These are phyloP conservation scores for Porites australiensis DNA, from an alignment of 64 coral and sea anemone genomes.

Conservation along the genomic window DNA sequence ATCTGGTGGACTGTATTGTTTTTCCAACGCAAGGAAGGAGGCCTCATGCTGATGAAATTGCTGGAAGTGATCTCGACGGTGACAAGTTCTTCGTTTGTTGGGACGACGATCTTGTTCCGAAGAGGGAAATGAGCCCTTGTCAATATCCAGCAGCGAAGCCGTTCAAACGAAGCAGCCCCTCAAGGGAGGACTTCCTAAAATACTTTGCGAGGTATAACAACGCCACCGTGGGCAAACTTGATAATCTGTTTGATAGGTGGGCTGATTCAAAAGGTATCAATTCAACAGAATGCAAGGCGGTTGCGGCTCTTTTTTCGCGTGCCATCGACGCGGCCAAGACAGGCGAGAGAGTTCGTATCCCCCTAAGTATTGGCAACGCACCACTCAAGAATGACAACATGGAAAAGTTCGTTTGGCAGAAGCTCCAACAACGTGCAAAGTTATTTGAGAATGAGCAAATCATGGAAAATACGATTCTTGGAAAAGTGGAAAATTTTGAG, in stretches of 20 bases:
- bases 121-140: conserved; percentile 34
- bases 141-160: conserved; percentile 71
- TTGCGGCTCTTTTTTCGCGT: conserved; percentile 80
- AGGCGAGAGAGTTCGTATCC: conserved; percentile 66
- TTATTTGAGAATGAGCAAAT: conserved; percentile 55
- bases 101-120: conserved; percentile 84
- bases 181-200: conserved; percentile 68
- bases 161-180: neutral
- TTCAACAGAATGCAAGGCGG: conserved; percentile 66
- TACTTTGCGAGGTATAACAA: conserved; percentile 87
- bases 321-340: conserved; percentile 92
- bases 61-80: conserved; percentile 90
- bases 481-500: conserved; percentile 42
- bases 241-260: conserved; percentile 70
- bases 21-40: conserved; percentile 82
- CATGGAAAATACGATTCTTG: conserved; percentile 14
- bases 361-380: conserved; percentile 14
- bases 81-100: conserved; percentile 94
- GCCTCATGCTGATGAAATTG: conserved; percentile 91
- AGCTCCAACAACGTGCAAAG: conserved; percentile 67
- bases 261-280: conserved; percentile 78
- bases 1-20: conserved; percentile 92
- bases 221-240: conserved; percentile 50
- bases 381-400: conserved; percentile 14
- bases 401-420: conserved; percentile 80